A percentile compares a stretch with the other conserved stretches of the same genome.
These are phyloP conservation scores for Deroplatys truncata DNA, from an alignment of 2,888 invertebrate genomes.

Conservation along the genomic window DNA sequence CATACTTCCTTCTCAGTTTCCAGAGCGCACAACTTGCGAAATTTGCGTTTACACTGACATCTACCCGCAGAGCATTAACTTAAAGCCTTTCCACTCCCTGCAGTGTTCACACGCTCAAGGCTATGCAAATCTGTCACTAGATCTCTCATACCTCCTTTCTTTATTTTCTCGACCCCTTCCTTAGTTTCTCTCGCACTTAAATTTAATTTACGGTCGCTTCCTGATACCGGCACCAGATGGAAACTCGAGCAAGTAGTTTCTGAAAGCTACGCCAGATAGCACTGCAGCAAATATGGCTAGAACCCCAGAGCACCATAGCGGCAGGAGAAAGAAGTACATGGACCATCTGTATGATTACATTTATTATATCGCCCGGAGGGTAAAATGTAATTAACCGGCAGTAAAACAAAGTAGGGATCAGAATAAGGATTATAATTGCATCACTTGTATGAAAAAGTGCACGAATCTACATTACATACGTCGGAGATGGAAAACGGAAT, in stretches of 20 bases:
- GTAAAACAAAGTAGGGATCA: not conserved
- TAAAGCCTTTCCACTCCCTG: not conserved
- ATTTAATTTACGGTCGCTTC: slow-evolving; percentile 14
- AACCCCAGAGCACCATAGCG: not conserved
- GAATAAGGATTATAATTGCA: slow-evolving; percentile 5
- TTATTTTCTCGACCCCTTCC: not conserved
- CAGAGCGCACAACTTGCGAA: slow-evolving; percentile 5
- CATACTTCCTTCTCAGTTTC: not conserved
- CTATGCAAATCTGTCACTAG: not conserved
- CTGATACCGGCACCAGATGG: slow-evolving; percentile 5
- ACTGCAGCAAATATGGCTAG: not conserved
- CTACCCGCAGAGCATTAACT: slow-evolving; percentile 13
- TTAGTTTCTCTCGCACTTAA: not conserved
- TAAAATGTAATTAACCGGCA: not conserved
- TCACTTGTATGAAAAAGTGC: not conserved
- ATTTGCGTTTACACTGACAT: slow-evolving; percentile 17
- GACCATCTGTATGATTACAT: not conserved
- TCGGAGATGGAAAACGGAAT: not conserved
- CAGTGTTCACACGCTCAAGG: not conserved
- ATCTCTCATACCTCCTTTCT: not conserved
- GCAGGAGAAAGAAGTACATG: not conserved
- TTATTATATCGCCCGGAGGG: not conserved
- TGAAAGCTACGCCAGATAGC: not conserved
- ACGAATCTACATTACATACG: not conserved
- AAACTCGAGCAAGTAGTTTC: not conserved